phyloP scores from a whole-genome alignment of 2,888 invertebrate species.

The Branchipolynoe longqiensis region DNA sequence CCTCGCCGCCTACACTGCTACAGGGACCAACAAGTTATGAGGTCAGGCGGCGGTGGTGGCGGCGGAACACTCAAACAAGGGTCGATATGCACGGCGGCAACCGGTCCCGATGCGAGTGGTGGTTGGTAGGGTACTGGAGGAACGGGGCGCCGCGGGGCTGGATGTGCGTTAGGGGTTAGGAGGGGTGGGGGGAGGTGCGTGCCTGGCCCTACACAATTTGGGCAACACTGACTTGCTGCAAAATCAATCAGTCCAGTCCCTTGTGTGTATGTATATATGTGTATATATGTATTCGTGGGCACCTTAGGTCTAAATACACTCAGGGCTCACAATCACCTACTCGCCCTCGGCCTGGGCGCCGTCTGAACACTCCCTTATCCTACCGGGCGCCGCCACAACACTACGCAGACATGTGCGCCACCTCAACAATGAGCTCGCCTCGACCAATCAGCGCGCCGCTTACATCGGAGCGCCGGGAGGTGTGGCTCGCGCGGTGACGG shows the following conservation, averaged over 20 bases:
- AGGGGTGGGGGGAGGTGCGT: too few relatives aligned
- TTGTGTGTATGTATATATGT: too few relatives aligned
- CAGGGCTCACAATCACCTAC: background rate
- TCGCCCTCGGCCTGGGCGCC: background rate
- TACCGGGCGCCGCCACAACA: constrained; percentile 13
- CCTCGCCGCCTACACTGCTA: background rate
- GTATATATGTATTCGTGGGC: too few relatives aligned
- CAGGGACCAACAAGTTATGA: background rate
- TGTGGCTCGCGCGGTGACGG: constrained; percentile 9
- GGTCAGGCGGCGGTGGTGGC: constrained; percentile 6
- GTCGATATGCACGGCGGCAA: background rate
- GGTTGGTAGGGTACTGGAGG: background rate
- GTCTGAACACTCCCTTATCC: constrained; percentile 14
- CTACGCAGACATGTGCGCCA: constrained; percentile 7
- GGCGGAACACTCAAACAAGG: too few relatives aligned
- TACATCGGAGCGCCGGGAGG: background rate
- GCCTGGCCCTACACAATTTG: background rate
- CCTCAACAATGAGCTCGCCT: constrained; percentile 15
- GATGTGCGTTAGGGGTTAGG: too few relatives aligned
- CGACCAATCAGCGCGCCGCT: constrained; percentile 37
- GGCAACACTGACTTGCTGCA: background rate
- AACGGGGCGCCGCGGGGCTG: too few relatives aligned
- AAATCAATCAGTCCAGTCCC: background rate
- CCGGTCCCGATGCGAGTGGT: too few relatives aligned
- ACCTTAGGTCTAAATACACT: too few relatives aligned